Evolutionary conservation across 2,797 vertebrate genomes (phyloP).

Genomic region (Danio tinwini): DNA sequence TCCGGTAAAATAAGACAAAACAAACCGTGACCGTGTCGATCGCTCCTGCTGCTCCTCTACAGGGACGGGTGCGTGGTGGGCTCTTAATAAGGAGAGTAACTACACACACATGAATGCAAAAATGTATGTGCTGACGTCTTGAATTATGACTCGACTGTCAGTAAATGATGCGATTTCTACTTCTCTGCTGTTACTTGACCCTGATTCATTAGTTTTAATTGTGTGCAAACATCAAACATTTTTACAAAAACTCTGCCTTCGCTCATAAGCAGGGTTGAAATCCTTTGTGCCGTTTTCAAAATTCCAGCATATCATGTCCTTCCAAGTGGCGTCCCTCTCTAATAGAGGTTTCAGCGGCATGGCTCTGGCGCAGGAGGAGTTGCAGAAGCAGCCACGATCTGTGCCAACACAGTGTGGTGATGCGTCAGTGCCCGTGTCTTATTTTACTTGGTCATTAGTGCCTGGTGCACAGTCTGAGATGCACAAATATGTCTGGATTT

Average conservation of each 20-base stretch:
- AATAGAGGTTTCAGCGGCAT: slow-evolving; percentile 38
- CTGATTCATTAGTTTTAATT: slow-evolving; percentile 34
- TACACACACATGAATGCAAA: slow-evolving; percentile 3
- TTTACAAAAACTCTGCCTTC: slow-evolving; percentile 1
- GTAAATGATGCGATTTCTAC: slow-evolving; percentile 8
- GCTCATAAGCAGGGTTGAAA: neutral
- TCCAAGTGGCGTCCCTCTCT: slow-evolving; percentile 37
- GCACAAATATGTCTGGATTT: slow-evolving; percentile 51
- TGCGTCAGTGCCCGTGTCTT: slow-evolving; percentile 51
- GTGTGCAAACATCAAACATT: slow-evolving; percentile 27
- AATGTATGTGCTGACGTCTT: slow-evolving; percentile 29
- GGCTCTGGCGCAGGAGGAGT: slow-evolving; percentile 45
- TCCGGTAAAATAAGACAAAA: slow-evolving; percentile 46
- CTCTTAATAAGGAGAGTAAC: slow-evolving; percentile 16
- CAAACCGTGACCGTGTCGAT: slow-evolving; percentile 21
- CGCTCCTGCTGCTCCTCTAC: neutral
- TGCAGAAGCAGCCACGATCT: slow-evolving; percentile 46
- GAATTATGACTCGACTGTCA: slow-evolving; percentile 4
- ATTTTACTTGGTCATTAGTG: slow-evolving; percentile 52
- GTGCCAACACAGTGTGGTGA: slow-evolving; percentile 49
- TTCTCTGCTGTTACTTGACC: slow-evolving; percentile 10
- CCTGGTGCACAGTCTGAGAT: slow-evolving; percentile 44
- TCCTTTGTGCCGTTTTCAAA: slow-evolving; percentile 41
- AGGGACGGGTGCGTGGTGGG: neutral
- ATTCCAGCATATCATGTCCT: slow-evolving; percentile 25